Percentiles rank a stretch among this genome's conserved stretches.
Evolutionary conservation across 23 tunicate genomes (phyloP).

Genomic region (Ascidia mentula): DNA sequence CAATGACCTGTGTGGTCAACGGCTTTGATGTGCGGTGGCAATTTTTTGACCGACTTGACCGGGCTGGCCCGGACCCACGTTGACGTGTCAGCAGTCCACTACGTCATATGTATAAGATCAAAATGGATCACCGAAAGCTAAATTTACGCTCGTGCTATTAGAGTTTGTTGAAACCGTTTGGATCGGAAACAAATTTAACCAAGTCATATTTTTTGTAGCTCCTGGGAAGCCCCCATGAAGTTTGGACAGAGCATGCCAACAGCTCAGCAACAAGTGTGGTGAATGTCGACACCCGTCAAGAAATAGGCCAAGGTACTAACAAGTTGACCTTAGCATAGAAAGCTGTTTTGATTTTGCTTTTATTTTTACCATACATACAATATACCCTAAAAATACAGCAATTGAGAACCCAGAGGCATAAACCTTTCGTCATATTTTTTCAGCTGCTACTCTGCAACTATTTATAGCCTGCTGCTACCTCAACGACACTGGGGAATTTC

Average conservation of each 20-base stretch:
- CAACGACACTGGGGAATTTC: conserved; percentile 9
- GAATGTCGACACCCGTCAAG: not conserved
- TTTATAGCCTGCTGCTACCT: not conserved
- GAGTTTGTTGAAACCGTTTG: no score
- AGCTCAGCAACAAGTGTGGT: not conserved
- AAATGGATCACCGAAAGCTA: no score
- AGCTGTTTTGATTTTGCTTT: not conserved
- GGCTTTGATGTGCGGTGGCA: no score
- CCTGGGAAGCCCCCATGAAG: not conserved
- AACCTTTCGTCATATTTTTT: not conserved
- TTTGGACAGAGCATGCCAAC: not conserved
- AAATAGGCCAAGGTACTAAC: not conserved
- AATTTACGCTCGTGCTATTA: no score
- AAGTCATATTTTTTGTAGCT: not conserved
- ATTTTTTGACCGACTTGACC: no score
- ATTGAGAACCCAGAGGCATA: not conserved
- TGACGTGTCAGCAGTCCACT: no score
- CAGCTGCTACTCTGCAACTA: not conserved
- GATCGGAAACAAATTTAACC: no score
- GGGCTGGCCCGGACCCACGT: no score
- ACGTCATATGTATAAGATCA: no score
- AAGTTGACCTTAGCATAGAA: not conserved
- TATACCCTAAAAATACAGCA: not conserved
- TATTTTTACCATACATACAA: not conserved
- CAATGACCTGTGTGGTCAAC: no score